Conservation (phyloP, 2,888 invertebrate species). For the Graphium colonna region DNA sequence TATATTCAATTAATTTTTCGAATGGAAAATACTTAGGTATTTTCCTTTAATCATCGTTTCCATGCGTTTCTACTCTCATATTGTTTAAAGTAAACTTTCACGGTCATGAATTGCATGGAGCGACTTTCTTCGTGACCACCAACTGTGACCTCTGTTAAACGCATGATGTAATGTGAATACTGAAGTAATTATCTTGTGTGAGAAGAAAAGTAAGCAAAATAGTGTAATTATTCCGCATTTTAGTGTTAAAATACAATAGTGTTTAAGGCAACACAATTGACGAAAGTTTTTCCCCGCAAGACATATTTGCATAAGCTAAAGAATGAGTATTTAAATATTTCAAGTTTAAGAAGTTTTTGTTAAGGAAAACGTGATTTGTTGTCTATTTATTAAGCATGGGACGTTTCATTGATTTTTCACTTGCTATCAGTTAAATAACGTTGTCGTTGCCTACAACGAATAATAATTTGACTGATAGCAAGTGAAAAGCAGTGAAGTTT, state of each 20-base stretch:
- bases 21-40: too few species aligned
- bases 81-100: conserved; percentile 56
- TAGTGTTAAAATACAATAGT: conserved; percentile 15
- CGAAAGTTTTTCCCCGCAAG: conserved; percentile 7
- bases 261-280: conserved; percentile 13
- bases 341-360: background rate
- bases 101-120: conserved; percentile 56
- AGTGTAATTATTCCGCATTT: conserved; percentile 10
- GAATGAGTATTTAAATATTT: background rate
- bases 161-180: conserved; percentile 9
- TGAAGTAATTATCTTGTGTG: conserved; percentile 3
- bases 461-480: too few species aligned
- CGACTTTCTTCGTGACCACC: conserved; percentile 58
- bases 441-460: too few species aligned
- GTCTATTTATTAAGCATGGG: too few species aligned
- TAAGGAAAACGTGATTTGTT: too few species aligned
- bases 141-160: conserved; percentile 12
- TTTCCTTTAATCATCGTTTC: too few species aligned
- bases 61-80: conserved; percentile 31
- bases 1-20: too few species aligned
- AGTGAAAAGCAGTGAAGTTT: too few species aligned
- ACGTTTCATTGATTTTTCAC: too few species aligned
- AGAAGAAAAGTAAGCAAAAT: too few species aligned
- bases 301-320: background rate
- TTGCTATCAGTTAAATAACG: too few species aligned